These are phyloP conservation scores for Pangasius larnaudii DNA, from an alignment of 2,797 vertebrate species.

Conservation along the genomic window DNA sequence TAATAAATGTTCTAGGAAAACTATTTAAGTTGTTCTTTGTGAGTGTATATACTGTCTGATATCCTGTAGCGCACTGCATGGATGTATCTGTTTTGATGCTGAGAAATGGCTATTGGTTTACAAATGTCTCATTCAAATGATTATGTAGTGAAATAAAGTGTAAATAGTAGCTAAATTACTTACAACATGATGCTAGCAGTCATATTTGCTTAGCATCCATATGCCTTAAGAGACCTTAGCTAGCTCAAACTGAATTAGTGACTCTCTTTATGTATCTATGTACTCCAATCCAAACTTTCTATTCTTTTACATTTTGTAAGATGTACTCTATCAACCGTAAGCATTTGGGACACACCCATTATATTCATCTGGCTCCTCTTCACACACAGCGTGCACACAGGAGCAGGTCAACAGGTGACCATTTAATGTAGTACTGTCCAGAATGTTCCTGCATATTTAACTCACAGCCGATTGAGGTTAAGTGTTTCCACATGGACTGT, in stretches of 20 bases:
- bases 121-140: not conserved
- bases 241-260: not conserved
- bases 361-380: not conserved
- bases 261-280: not conserved
- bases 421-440: conserved; percentile 7
- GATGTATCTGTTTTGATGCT: not conserved
- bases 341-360: not conserved
- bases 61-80: not conserved
- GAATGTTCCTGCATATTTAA: not conserved
- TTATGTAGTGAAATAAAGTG: not conserved
- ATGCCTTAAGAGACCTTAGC: not conserved
- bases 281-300: not conserved
- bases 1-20: not conserved
- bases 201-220: not conserved
- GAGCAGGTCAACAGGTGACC: not conserved
- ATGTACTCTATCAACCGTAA: not conserved
- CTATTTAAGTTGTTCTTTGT: not conserved
- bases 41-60: not conserved
- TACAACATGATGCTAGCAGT: not conserved
- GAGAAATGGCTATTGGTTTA: not conserved
- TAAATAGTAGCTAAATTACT: not conserved
- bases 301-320: not conserved
- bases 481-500: conserved; percentile 39
- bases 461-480: conserved; percentile 28
- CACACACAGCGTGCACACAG: not conserved